Base-by-base conservation (phyloP, 2,113 vertebrate genomes). In the Phaetusa simplex region DNA sequence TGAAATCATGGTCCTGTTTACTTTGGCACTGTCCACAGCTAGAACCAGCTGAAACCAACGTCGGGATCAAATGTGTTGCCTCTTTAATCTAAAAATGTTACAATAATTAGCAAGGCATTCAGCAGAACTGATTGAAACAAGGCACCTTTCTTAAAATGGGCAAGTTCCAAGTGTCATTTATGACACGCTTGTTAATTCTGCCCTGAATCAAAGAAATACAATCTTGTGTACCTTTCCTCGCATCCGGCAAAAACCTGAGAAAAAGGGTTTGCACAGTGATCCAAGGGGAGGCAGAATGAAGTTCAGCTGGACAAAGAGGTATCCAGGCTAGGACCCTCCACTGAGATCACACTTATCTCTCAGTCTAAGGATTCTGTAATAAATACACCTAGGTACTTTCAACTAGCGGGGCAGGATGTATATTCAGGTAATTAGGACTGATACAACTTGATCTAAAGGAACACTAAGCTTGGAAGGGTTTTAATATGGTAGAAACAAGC, bases 51-150 rank as follows among this genome's bases (percentile, higher is more conserved):
- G 36, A 88, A 92, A 62, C 7, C 43, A 72, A 72, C 1, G 12
- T 65, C 18, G 26, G 56, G 42, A 92, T 95, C 67, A 74, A 95
- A 66, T 86, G 24, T 50, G 43, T 81, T 86, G 24, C 83, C 30
- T 78, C 42, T 92, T 95, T 95, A 65, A 83, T 92, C 81, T 84
- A 32, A 74, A 95, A 88, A 91, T 0, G 0, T 77, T 86, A 40
- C 5, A 38, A 29, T 83, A 86, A 81, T 94, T 89, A 95, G 69
- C n/a, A 78, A 91, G 42, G 47, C 83, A 84, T 94, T 86, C 55
- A 88, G 59, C 78, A 93, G 78, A 93, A 96, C 81, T 94, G 81
- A 94, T 95, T 94, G 84, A 93, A 96, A 72, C 61, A 95, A 89
- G 81, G 18, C 40, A 55, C 30, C 6, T 93, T 61, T 86, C 77